These are phyloP conservation scores for Tetheella fluctuosa DNA, from an alignment of 2,888 invertebrate genomes.

Conservation along the genomic window DNA sequence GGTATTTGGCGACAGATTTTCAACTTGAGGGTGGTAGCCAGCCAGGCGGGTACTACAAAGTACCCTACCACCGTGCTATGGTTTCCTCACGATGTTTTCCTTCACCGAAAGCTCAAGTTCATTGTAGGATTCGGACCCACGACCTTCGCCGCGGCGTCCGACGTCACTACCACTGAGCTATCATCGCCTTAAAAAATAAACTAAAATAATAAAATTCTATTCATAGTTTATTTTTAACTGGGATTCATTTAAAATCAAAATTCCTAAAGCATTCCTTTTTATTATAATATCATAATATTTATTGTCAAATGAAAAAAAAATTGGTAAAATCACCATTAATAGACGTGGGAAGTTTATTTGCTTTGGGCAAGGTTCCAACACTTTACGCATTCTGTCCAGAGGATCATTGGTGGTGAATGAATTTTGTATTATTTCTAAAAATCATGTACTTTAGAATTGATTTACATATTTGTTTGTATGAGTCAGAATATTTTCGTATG, in stretches of 20 bases:
- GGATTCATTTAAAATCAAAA: background rate
- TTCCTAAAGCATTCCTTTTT: background rate
- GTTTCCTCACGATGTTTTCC: no score
- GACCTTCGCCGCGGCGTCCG: no score
- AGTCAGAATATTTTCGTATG: background rate
- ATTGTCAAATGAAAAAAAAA: background rate
- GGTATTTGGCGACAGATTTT: no score
- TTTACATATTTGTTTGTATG: background rate
- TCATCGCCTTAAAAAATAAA: no score
- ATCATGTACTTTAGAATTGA: background rate
- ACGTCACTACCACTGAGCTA: no score
- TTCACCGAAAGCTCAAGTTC: no score
- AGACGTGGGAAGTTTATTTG: background rate
- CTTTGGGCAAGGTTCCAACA: constrained; percentile 7
- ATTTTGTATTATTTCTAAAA: constrained; percentile 9
- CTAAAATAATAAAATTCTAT: no score
- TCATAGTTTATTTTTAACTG: no score
- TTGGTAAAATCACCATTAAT: background rate
- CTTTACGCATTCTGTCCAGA: background rate
- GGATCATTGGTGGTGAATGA: background rate
- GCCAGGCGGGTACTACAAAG: no score
- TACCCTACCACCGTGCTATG: no score
- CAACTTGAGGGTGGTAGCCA: no score
- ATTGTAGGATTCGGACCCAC: no score
- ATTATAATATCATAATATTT: background rate